Conservation (phyloP, 2,113 vertebrate genomes). For the Osmerus mordax region DNA sequence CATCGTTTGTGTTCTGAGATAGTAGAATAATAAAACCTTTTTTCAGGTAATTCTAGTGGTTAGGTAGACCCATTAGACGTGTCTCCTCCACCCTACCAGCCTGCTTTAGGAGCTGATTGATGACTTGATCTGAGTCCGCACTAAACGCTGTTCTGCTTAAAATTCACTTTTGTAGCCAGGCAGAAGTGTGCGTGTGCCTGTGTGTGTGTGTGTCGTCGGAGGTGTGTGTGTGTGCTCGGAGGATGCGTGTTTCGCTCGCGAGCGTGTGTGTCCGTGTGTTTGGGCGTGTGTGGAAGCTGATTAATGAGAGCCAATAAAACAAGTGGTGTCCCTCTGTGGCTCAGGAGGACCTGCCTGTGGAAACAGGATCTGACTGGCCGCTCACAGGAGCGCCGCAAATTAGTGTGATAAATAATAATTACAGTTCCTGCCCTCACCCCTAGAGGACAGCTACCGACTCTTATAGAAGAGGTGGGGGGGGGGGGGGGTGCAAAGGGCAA, state of each 20-base stretch:
- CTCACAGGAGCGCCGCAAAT: constrained; percentile 19
- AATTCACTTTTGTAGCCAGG: constrained; percentile 42
- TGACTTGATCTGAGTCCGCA: constrained; percentile 53
- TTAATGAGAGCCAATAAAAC: constrained; percentile 45
- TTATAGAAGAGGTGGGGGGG: not conserved
- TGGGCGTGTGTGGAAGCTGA: constrained; percentile 19
- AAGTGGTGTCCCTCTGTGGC: constrained; percentile 29
- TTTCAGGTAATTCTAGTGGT: constrained; percentile 57
- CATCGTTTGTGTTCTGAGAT: constrained; percentile 47
- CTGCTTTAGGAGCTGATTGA: constrained; percentile 57
- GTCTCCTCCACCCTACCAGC: constrained; percentile 35
- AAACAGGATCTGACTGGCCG: constrained; percentile 34
- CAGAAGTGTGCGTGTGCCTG: constrained; percentile 5
- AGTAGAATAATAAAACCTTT: constrained; percentile 58
- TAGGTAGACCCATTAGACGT: constrained; percentile 43
- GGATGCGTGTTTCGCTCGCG: too few species aligned
- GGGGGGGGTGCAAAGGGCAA: too few species aligned
- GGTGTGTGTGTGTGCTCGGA: too few species aligned
- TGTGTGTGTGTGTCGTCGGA: too few species aligned
- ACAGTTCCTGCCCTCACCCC: constrained; percentile 21
- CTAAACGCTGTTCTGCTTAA: constrained; percentile 51
- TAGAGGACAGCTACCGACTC: constrained; percentile 16
- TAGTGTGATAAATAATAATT: constrained; percentile 44
- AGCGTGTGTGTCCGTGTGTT: too few species aligned
- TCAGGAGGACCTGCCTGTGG: constrained; percentile 12